These are phyloP conservation scores for Mercenaria mercenaria DNA, from an alignment of 1,140 invertebrate genomes.

Conservation along the genomic window DNA sequence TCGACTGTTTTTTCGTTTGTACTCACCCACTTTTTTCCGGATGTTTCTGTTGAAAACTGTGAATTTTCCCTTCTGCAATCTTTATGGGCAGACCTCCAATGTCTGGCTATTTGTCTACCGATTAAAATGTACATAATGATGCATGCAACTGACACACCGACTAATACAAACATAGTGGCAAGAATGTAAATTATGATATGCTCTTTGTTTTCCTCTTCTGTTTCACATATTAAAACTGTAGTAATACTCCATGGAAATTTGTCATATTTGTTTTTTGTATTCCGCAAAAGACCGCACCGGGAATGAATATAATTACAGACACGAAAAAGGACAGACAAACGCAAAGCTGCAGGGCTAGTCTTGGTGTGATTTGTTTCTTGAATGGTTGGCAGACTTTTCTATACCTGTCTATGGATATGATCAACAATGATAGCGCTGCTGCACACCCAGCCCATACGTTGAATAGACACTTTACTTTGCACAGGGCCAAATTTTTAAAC, in stretches of 20 bases:
- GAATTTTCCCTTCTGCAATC: constrained; percentile 36
- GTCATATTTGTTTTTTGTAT: constrained; percentile 29
- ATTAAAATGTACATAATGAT: constrained; percentile 61
- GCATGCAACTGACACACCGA: constrained; percentile 41
- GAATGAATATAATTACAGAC: constrained; percentile 41
- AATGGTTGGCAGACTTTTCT: constrained; percentile 55
- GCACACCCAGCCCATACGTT: constrained; percentile 51
- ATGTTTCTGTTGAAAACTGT: constrained; percentile 44
- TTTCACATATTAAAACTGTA: constrained; percentile 43
- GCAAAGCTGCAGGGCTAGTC: constrained; percentile 42
- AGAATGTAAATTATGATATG: constrained; percentile 38
- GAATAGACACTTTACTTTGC: constrained; percentile 52
- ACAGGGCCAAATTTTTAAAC: constrained; percentile 33
- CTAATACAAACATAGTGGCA: constrained; percentile 9
- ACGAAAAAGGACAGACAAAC: constrained; percentile 47
- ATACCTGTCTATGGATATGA: constrained; percentile 56
- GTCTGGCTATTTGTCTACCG: constrained; percentile 30
- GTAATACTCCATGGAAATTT: constrained; percentile 14
- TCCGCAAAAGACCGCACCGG: constrained; percentile 49
- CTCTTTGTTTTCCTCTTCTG: constrained; percentile 46
- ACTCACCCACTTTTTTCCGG: neutral
- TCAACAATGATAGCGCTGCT: constrained; percentile 28
- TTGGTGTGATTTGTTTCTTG: constrained; percentile 43
- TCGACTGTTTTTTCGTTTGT: neutral
- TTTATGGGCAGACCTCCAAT: constrained; percentile 49